Percentiles rank a stretch among this genome's conserved stretches.
Evolutionary conservation across 2,888 invertebrate species (phyloP).

Genomic region (Alentia gelatinosa): DNA sequence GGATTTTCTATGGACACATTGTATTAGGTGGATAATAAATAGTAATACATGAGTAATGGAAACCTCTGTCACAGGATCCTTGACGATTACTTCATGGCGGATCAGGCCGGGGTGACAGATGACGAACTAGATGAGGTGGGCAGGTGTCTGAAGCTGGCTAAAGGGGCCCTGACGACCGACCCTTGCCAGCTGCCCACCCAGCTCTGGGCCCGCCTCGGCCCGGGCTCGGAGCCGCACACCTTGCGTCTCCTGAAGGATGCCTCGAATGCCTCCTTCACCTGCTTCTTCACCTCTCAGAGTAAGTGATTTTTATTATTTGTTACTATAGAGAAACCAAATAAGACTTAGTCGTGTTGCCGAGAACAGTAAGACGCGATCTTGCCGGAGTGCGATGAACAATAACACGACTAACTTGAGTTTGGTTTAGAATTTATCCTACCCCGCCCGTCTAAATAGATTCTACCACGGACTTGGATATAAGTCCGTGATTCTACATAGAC

Average conservation of each 20-base stretch:
- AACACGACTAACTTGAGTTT: neutral
- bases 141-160: neutral
- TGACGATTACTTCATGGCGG: constrained; percentile 26
- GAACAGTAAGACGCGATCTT: neutral
- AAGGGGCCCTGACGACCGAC: neutral
- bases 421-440: no score
- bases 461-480: no score
- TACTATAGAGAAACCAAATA: neutral
- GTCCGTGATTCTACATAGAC: no score
- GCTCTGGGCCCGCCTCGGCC: neutral
- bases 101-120: neutral
- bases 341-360: neutral
- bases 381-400: neutral
- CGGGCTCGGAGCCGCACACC: neutral
- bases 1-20: no score
- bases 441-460: no score
- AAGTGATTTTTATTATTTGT: neutral
- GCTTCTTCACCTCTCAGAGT: constrained; percentile 37
- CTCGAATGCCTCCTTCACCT: neutral
- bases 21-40: no score
- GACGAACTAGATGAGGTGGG: neutral
- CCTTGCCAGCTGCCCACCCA: neutral
- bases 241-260: neutral
- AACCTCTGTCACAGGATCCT: constrained; percentile 13
- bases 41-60: no score